These are phyloP conservation scores for Orgyia antiqua DNA, from an alignment of 2,888 invertebrate genomes.

Conservation along the genomic window DNA sequence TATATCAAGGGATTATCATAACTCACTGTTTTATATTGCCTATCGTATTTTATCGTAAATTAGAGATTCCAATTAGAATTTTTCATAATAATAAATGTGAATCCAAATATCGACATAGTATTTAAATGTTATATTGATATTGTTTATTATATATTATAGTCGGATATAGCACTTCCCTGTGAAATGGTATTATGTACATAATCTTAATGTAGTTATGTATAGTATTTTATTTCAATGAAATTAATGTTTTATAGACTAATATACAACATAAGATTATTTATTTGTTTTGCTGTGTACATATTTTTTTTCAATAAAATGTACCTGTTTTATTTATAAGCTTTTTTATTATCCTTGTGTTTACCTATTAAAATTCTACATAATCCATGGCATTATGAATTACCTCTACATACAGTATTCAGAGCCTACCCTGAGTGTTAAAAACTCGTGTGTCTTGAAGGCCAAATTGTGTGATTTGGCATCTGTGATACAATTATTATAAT, in stretches of 20 bases:
- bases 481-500: too few species aligned
- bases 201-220: slow-evolving; percentile 74
- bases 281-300: slow-evolving; percentile 79
- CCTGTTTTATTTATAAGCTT: slow-evolving; percentile 67
- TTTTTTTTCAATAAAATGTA: slow-evolving; percentile 78
- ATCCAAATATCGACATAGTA: slow-evolving; percentile 67
- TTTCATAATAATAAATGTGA: slow-evolving; percentile 61
- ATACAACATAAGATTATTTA: slow-evolving; percentile 78
- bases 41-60: slow-evolving; percentile 56
- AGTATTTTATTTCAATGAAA: slow-evolving; percentile 77
- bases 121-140: slow-evolving; percentile 69
- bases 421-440: too few species aligned
- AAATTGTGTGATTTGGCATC: too few species aligned
- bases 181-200: slow-evolving; percentile 77
- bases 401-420: too few species aligned
- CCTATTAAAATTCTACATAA: too few species aligned
- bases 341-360: too few species aligned
- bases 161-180: slow-evolving; percentile 54
- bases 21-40: slow-evolving; percentile 65
- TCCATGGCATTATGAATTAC: too few species aligned
- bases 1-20: slow-evolving; percentile 61
- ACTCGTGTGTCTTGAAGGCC: too few species aligned
- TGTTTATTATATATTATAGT: slow-evolving; percentile 66
- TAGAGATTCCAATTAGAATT: slow-evolving; percentile 61
- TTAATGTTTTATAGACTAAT: slow-evolving; percentile 79